Evolutionary conservation across 2,888 invertebrate genomes (phyloP), one percentile per base, ranked within the genome.

Genomic region (Cataglyphis cursor): DNA sequence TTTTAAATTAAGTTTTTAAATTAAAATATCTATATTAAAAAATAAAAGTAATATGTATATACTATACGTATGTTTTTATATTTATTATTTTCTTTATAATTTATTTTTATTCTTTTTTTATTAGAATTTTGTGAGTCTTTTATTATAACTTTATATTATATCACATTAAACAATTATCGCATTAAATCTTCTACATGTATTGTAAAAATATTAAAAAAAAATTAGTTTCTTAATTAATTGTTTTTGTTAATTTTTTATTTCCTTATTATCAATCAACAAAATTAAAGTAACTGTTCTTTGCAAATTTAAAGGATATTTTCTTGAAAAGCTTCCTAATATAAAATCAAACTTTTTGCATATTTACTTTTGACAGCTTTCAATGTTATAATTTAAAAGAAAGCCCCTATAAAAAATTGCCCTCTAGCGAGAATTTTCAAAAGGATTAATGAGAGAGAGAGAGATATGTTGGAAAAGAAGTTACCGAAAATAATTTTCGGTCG

Each of bases 401-500:
- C 6, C 15, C 12, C 24, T 1, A 4, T 70, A 3, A 44, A 44
- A 44, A 72, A 44, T n/a, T 76, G 78, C 78, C 78, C 72, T 24
- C 78, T 80, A 72, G 31, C 24, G 57, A 59, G 24, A 35, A 24
- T 59, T 18, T 24, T 48, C 5, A 31, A 31, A 78, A 72, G 4
- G 21, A 51, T 44, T 24, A 18, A 18, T 24, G 12, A 12, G 41
- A n/a, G 3, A 5, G 18, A n/a, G 8, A 51, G 8, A n/a, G n/a
- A 57, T 15, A 41, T 24, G 35, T 59, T 57, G 73, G 35, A 72
- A 72, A 72, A 72, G 57, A 72, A 78, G 57, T 21, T 28, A 31
- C 2, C 21, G 4, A 21, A 61, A 54, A 38, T 44, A 18, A 61
- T 24, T 73, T 59, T 59, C 44, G 6, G 35, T 59, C 18, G 73